phyloP scores from a whole-genome alignment of 2,888 invertebrate genomes.

The Cephus nigrinus region DNA sequence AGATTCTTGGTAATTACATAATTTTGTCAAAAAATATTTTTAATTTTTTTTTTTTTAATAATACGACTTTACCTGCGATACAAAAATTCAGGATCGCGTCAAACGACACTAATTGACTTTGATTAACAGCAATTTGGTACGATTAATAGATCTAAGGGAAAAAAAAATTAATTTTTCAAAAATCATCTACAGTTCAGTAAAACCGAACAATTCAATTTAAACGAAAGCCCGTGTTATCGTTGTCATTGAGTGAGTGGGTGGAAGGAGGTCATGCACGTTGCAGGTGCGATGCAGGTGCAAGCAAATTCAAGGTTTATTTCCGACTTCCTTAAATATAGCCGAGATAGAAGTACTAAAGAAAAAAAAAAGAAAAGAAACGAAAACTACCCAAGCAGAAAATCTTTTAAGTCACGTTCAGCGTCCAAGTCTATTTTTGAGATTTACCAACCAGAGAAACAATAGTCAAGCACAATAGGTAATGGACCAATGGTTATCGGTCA shows the following conservation, averaged over 20 bases:
- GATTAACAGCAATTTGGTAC: neutral
- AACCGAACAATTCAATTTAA: neutral
- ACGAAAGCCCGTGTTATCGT: neutral
- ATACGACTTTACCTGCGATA: too few relatives aligned
- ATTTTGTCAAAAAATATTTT: too few relatives aligned
- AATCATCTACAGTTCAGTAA: neutral
- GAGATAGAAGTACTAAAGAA: neutral
- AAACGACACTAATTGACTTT: too few relatives aligned
- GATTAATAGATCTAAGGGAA: neutral
- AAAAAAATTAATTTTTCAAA: neutral
- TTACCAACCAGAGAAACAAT: neutral
- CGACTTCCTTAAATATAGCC: neutral
- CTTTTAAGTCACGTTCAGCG: neutral
- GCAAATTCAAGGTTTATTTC: neutral
- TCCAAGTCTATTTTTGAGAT: neutral
- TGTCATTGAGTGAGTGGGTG: neutral
- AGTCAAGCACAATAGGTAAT: neutral
- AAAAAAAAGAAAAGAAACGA: neutral
- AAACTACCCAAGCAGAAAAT: neutral
- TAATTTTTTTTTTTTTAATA: too few relatives aligned
- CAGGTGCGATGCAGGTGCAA: slow-evolving; percentile 2
- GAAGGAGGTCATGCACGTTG: neutral
- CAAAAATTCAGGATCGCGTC: too few relatives aligned
- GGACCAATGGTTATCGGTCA: neutral
- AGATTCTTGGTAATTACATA: neutral